Base-by-base conservation (phyloP, 1,140 invertebrate genomes). In the Meloidogyne exigua region DNA sequence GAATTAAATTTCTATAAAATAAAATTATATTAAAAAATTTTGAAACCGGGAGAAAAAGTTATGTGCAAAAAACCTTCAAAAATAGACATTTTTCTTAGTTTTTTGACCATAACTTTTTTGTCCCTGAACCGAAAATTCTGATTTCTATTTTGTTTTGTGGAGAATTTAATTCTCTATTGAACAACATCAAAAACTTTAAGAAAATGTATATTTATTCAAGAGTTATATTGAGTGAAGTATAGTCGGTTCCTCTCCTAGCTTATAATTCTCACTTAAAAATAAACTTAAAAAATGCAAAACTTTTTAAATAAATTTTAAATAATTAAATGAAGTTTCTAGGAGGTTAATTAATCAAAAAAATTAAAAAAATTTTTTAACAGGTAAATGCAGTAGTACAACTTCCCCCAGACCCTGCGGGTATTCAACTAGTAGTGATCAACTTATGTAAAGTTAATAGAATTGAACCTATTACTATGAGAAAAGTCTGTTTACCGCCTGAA, bases 361-460 rank as follows among this genome's bases (percentile, higher is more conserved):
- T 32, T 18, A 21, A 39, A 72, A 72, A 64, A n/a, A 26, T 64
- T 12, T 44, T 64, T 18, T 72, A 23, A 63, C 23, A 79, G 76
- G 75, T 76, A 1, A 81, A 81, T 42, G 81, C 80, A 21, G 69
- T 82, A 15, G 66, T 78, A n/a, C 68, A 78, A 36, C 67, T 82
- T 23, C 15, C 28, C 18, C 32, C 81, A 12, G 77, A 80, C 57
- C 68, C 81, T 7, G 73, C 77, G 5, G 81, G 64, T 21, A 28
- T 64, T 11, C 44, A 75, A 7, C 64, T 75, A 13, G 28, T 77
- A 23, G 44, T 81, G 0, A 44, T 80, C 63, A 80, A 81, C 68
- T 28, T 81, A 13, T 77, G 49, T 23, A 83, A 73, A 65, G 71
- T 73, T 13, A 73, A 73, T 3, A 57, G 71, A 3, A 65, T 73